Conservation (phyloP, 2,888 invertebrate species). For the Parnassius smintheus region DNA sequence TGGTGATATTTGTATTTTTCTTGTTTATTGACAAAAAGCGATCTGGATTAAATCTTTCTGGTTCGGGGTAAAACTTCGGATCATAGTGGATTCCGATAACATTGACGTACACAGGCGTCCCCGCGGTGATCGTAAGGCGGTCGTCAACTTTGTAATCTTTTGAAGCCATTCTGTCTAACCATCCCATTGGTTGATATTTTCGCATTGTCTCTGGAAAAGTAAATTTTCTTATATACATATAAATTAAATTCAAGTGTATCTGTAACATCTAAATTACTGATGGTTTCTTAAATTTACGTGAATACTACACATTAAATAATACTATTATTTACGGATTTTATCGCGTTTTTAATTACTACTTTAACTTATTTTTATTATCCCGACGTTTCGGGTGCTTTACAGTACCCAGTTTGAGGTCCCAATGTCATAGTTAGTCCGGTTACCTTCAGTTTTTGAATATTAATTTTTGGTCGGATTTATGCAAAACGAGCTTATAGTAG, state of each 20-base stretch:
- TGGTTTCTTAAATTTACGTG: too few relatives aligned
- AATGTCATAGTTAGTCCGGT: too few relatives aligned
- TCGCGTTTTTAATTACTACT: too few relatives aligned
- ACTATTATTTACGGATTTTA: too few relatives aligned
- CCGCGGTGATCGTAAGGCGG: conserved; percentile 24
- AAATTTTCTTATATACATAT: background rate
- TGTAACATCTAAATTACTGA: background rate
- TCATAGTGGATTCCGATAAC: conserved; percentile 21
- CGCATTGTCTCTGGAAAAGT: conserved; percentile 17
- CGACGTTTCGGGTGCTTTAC: too few relatives aligned
- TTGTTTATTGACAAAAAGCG: conserved; percentile 9
- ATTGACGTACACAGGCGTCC: conserved; percentile 31
- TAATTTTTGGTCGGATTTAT: too few relatives aligned
- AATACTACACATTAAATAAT: too few relatives aligned
- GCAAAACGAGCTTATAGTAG: too few relatives aligned
- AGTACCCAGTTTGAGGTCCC: too few relatives aligned
- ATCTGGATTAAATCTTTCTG: conserved; percentile 3
- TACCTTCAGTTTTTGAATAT: too few relatives aligned
- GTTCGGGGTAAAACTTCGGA: conserved; percentile 13
- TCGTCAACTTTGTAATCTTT: conserved; percentile 30
- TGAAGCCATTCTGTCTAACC: conserved; percentile 26
- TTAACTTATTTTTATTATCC: too few relatives aligned
- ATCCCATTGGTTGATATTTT: conserved; percentile 27
- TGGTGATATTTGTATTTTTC: background rate
- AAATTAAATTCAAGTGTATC: background rate